Conservation (phyloP, 2,888 invertebrate genomes). For the Eumerus sabulonum region DNA sequence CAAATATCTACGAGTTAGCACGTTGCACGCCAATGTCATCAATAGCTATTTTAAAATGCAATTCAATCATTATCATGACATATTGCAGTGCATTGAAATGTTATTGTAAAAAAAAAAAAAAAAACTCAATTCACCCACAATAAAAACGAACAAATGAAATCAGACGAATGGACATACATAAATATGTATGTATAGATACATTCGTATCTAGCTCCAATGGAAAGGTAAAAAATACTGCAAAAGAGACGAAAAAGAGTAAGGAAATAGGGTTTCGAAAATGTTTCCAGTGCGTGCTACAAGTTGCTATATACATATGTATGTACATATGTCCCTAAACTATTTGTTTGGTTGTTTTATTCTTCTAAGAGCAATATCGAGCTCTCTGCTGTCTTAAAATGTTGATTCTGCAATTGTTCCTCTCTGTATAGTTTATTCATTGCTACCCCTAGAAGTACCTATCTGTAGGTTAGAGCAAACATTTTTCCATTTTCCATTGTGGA, state of each 20-base stretch:
- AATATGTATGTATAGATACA: no score
- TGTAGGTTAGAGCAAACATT: constrained; percentile 68
- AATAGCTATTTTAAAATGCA: constrained; percentile 55
- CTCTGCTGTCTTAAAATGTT: constrained; percentile 63
- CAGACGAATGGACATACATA: no score
- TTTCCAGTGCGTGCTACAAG: constrained; percentile 48
- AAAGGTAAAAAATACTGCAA: no score
- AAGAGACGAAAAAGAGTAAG: constrained; percentile 5
- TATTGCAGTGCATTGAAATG: constrained; percentile 21
- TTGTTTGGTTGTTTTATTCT: constrained; percentile 60
- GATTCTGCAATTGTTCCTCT: constrained; percentile 65
- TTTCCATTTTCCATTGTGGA: constrained; percentile 66
- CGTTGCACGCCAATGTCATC: constrained; percentile 46
- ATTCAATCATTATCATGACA: constrained; percentile 33
- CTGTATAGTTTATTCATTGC: constrained; percentile 67
- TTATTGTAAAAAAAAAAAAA: constrained; percentile 27
- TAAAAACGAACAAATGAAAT: background rate
- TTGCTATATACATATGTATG: constrained; percentile 33
- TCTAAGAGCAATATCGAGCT: constrained; percentile 58
- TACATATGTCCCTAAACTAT: constrained; percentile 19
- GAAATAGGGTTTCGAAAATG: background rate
- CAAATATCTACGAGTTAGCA: constrained; percentile 31
- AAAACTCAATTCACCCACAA: constrained; percentile 25
- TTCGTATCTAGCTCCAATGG: no score
- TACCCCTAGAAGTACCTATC: constrained; percentile 67